Conservation (phyloP, 2,888 invertebrate species). For the Leptura quadrifasciata region DNA sequence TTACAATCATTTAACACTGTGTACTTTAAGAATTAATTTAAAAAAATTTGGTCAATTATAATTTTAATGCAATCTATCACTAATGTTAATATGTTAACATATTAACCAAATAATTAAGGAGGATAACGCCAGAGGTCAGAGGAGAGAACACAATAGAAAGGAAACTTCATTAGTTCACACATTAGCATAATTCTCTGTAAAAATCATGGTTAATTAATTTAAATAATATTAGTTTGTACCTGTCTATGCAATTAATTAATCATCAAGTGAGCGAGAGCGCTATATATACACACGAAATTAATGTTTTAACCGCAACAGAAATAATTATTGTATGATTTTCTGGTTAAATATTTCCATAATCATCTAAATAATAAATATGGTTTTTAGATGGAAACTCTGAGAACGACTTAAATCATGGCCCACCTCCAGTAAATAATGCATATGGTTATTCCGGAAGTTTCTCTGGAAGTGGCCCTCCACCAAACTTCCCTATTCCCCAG, state of each 20-base stretch:
- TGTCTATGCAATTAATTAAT: too few relatives aligned
- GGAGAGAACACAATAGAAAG: background rate
- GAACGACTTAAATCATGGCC: constrained; percentile 51
- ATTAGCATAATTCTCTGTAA: background rate
- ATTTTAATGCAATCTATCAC: background rate
- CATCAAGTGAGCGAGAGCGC: too few relatives aligned
- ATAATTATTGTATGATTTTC: background rate
- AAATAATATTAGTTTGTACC: too few relatives aligned
- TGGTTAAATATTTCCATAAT: background rate
- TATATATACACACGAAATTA: too few relatives aligned
- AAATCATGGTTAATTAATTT: background rate
- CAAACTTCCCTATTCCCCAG: constrained; percentile 53
- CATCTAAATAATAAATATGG: background rate
- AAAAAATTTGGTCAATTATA: background rate
- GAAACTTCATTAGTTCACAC: background rate
- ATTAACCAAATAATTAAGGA: background rate
- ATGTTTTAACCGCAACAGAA: too few relatives aligned
- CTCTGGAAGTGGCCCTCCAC: constrained; percentile 55
- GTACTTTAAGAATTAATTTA: too few relatives aligned
- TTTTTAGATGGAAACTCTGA: constrained; percentile 51
- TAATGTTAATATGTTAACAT: background rate
- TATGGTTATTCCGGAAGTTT: constrained; percentile 64
- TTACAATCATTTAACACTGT: too few relatives aligned
- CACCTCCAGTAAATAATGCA: constrained; percentile 44
- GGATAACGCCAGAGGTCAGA: background rate